Conservation (phyloP, 2,113 vertebrate species). For the Periophthalmus modestus region DNA sequence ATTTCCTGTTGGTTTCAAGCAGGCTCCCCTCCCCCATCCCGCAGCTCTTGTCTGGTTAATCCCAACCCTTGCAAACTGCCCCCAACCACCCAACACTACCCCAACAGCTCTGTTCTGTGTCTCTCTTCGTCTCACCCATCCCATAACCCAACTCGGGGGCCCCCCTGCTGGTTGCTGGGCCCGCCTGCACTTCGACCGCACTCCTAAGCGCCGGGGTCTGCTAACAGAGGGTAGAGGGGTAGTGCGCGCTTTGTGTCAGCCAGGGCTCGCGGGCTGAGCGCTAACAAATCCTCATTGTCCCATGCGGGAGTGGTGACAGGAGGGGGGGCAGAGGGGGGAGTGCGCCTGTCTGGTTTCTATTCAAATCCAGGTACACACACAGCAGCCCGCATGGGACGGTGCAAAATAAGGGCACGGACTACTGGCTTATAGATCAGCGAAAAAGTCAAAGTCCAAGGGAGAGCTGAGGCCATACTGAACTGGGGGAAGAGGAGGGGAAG, state of each 20-base stretch:
- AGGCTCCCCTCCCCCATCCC: slow-evolving; percentile 72
- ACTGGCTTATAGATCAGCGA: slow-evolving; percentile 19
- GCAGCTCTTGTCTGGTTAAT: slow-evolving; percentile 55
- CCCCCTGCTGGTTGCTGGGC: slow-evolving; percentile 60
- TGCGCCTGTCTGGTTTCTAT: slow-evolving; percentile 97
- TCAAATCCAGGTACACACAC: slow-evolving; percentile 92
- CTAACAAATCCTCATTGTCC: slow-evolving; percentile 98
- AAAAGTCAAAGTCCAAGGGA: slow-evolving; percentile 48
- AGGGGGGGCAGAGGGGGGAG: slow-evolving; percentile 13
- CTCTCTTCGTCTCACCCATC: neutral
- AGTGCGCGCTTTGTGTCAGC: slow-evolving; percentile 87
- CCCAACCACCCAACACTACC: slow-evolving; percentile 33
- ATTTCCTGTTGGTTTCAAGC: slow-evolving; percentile 92
- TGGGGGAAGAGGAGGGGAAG: neutral
- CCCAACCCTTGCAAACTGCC: slow-evolving; percentile 3
- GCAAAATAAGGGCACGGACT: slow-evolving; percentile 10
- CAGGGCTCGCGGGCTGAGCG: slow-evolving; percentile 83
- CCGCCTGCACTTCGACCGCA: slow-evolving; percentile 42
- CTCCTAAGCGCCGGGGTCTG: slow-evolving; percentile 62
- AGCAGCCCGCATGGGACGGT: slow-evolving; percentile 32
- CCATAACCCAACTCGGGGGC: slow-evolving; percentile 49
- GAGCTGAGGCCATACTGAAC: slow-evolving; percentile 8
- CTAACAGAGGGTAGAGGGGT: slow-evolving; percentile 61
- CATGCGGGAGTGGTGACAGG: slow-evolving; percentile 82
- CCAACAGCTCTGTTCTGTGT: slow-evolving; percentile 17